phyloP scores from a whole-genome alignment of 2,797 vertebrate genomes.

The Loris lydekkerianus region DNA sequence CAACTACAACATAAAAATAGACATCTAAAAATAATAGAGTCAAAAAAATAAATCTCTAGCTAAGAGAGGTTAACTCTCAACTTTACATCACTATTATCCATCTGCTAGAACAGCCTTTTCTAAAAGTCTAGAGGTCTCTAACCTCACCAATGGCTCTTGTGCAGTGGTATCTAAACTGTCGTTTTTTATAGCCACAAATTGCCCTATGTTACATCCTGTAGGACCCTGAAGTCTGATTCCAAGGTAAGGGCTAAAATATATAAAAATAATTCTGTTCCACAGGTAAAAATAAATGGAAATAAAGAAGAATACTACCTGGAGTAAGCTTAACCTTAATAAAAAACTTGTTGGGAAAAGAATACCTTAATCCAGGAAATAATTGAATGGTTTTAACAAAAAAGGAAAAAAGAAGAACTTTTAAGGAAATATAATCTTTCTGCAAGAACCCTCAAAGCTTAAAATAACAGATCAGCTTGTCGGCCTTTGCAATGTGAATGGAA shows the following conservation, averaged over 20 bases:
- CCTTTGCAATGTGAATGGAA: neutral
- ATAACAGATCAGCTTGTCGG: neutral
- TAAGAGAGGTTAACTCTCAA: neutral
- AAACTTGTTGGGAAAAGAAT: neutral
- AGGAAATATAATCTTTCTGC: neutral
- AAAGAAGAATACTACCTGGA: neutral
- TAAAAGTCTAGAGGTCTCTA: neutral
- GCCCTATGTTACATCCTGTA: neutral
- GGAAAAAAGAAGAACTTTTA: neutral
- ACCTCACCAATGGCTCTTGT: rapidly evolving
- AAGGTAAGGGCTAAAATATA: neutral
- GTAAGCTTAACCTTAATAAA: neutral
- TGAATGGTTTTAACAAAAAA: neutral
- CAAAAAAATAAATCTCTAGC: neutral
- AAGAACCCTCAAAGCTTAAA: neutral
- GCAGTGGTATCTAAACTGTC: neutral
- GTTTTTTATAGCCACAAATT: neutral
- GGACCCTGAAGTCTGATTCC: neutral
- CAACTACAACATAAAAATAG: neutral
- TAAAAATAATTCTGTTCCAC: neutral
- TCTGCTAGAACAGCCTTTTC: neutral
- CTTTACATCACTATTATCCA: neutral
- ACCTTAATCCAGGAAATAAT: neutral
- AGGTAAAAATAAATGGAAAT: neutral
- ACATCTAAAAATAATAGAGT: neutral